Base-by-base conservation (phyloP, 1,140 invertebrate genomes). In the Ylistrum balloti region DNA sequence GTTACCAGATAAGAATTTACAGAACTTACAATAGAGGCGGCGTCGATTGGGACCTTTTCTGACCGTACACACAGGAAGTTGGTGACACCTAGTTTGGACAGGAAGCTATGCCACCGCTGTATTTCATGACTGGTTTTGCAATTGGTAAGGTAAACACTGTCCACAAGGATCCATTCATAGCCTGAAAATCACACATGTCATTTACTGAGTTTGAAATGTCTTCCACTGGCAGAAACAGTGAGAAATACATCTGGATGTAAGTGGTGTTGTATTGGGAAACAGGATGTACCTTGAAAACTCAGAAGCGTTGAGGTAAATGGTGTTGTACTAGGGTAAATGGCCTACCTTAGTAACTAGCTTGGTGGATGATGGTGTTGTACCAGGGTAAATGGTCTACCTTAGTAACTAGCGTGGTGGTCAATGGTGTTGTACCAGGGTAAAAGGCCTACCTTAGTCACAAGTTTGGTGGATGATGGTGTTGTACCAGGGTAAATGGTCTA, bases 91-190 rank as follows among this genome's bases (percentile, higher is more conserved):
- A 96, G 93, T 88, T 94, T 93, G 3, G 86, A 38, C 88, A 96
- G 94, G 90, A 96, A 96, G 13, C 93, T 91, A 32, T 92, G 93
- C 95, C 95, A 96, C 3, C 86, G 86, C 20, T 89, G 89, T 33
- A 91, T 74, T 5, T 92, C 92, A 7, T 85, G 15, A 0, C 86
- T 87, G 15, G 86, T 92, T 33, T 87, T 88, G 11, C 35, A 85
- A 10, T 74, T 74, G 1, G 92, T 90, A n/a, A 96, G 89, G 87
- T 96, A 96, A 33, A 92, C 90, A 86, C 86, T 34, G 86, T 94
- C 92, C 74, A 96, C 56, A 28, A 95, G 86, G 15, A 92, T 92
- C 95, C 95, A 96, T 33, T 95, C 93, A 92, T 95, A 94, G 28
- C 95, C 95, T 96, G 89, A 20, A 93, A 90, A 22, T 45, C 41